Conservation (phyloP, 2,888 invertebrate species). For the Prostheceraeus crozeri region DNA sequence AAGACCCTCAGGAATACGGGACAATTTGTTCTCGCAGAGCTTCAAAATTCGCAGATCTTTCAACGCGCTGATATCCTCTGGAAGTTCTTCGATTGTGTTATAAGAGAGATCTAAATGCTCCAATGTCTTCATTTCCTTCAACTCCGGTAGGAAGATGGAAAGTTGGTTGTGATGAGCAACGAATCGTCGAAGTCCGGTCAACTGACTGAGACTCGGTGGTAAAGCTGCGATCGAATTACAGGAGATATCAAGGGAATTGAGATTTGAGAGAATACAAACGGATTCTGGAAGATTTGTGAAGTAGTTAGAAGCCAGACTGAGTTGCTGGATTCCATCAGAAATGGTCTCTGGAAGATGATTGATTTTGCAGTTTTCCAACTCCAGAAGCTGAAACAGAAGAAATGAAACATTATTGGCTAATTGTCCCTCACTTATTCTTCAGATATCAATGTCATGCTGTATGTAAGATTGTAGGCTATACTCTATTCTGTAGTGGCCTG, state of each 20-base stretch:
- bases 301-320: constrained; percentile 51
- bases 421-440: too few species aligned
- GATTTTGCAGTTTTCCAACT: constrained; percentile 53
- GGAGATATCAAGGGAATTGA: constrained; percentile 21
- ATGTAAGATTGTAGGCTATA: too few species aligned
- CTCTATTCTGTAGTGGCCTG: too few species aligned
- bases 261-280: constrained; percentile 41
- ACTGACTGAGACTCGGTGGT: constrained; percentile 34
- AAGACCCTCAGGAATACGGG: constrained; percentile 48
- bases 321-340: constrained; percentile 44
- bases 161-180: constrained; percentile 41
- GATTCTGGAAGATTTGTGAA: constrained; percentile 48
- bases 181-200: constrained; percentile 46
- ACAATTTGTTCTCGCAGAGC: constrained; percentile 47
- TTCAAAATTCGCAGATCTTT: constrained; percentile 45
- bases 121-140: constrained; percentile 43
- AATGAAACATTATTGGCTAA: background rate
- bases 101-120: constrained; percentile 47
- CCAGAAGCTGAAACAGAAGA: constrained; percentile 42
- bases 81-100: constrained; percentile 48
- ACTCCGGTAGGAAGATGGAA: constrained; percentile 43
- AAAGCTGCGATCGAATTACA: constrained; percentile 29
- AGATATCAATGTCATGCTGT: too few species aligned
- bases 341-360: constrained; percentile 52
- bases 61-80: constrained; percentile 47